Conservation (phyloP, 1,140 invertebrate species). For the Chironomus tepperi region DNA sequence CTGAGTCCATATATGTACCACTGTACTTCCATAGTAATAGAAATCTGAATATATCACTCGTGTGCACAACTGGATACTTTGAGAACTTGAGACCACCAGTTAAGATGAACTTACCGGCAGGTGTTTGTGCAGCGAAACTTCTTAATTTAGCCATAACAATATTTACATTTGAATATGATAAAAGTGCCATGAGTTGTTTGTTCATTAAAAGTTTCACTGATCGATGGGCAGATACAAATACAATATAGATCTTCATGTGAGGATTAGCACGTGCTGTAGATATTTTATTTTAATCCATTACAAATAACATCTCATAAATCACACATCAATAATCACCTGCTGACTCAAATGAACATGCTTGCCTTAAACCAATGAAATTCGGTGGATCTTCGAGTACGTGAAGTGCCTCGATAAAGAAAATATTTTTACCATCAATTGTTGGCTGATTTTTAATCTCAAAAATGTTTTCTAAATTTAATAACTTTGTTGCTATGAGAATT, state of each 20-base stretch:
- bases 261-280: neutral
- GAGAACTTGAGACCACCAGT: slow-evolving; percentile 38
- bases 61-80: slow-evolving; percentile 42
- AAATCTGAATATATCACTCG: slow-evolving; percentile 45
- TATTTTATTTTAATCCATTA: neutral
- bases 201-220: neutral
- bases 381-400: neutral
- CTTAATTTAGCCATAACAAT: neutral
- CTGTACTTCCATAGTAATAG: slow-evolving; percentile 48
- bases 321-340: neutral
- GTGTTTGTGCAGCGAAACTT: slow-evolving; percentile 27
- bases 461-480: neutral
- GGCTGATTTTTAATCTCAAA: neutral
- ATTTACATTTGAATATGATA: slow-evolving; percentile 13
- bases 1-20: slow-evolving; percentile 49
- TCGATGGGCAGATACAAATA: neutral
- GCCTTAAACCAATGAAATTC: neutral
- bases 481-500: neutral
- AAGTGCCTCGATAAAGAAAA: neutral
- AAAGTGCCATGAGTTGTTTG: neutral
- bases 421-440: neutral
- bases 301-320: neutral
- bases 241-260: neutral
- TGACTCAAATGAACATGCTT: neutral
- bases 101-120: slow-evolving; percentile 43